phyloP scores from a whole-genome alignment of 2,888 invertebrate species.

The Tipula vernalis region DNA sequence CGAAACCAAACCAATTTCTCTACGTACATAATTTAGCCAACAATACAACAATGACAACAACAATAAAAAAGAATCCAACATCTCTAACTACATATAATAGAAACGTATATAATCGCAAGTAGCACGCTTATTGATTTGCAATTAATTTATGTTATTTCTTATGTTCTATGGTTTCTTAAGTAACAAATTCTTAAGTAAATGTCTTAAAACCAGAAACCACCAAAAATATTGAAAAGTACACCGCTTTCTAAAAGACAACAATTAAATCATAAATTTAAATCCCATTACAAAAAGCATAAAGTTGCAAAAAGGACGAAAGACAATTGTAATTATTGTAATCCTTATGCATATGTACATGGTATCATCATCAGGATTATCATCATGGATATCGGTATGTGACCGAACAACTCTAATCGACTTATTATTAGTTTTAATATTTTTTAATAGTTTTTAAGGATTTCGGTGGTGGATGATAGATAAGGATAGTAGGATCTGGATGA shows the following conservation, averaged over 20 bases:
- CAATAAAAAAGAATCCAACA: background rate
- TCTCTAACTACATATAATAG: background rate
- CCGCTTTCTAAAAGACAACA: background rate
- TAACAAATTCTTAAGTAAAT: background rate
- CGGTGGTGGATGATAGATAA: background rate
- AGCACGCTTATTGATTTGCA: background rate
- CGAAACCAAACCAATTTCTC: background rate
- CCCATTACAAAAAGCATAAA: conserved; percentile 11
- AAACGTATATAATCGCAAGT: background rate
- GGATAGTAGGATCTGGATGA: background rate
- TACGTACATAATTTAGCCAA: background rate
- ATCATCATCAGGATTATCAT: background rate
- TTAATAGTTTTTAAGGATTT: conserved; percentile 7
- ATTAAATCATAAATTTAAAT: background rate
- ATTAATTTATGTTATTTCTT: background rate
- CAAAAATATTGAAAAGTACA: background rate
- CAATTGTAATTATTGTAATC: background rate
- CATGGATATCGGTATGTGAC: background rate
- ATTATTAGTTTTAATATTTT: conserved; percentile 8
- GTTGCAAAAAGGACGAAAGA: conserved; percentile 9
- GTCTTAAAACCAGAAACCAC: background rate
- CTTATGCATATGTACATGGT: background rate
- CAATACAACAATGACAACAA: background rate
- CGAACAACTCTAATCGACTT: conserved; percentile 6
- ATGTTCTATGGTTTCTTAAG: background rate